Base-by-base conservation (phyloP, 2,113 vertebrate genomes). In the Neodon shergylaensis region DNA sequence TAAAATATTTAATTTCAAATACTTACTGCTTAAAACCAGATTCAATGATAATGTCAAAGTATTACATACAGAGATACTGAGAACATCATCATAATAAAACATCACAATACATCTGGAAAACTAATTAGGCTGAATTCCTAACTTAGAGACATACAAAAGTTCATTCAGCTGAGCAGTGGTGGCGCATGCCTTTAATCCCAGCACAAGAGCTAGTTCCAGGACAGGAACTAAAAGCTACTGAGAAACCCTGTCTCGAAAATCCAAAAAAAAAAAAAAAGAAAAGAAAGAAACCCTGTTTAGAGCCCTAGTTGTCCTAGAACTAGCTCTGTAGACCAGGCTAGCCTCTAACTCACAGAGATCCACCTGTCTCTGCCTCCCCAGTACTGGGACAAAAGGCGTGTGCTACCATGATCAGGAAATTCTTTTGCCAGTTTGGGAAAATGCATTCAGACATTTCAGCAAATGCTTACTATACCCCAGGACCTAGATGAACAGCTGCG, bases 391-490 rank as follows among this genome's bases (percentile, higher is more conserved):
- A 39, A 73, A 39, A 39, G 70, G 36, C 3, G 17, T 73, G 19
- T 10, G n/a, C n/a, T 19, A 73, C 70, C 7, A 72, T n/a, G 36
- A 7, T 21, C 70, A 52, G 49, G 49, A 22, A 82, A 19, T 28
- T 44, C 65, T 72, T 78, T 68, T 58, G 87, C 8, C 85, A 79
- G 74, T 92, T 91, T 49, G 26, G 78, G 65, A 92, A 94, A 81
- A 88, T n/a, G 28, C 7, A n/a, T 52, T 90, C 52, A 28, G 52
- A 47, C 21, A 65, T 54, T 68, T 94, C 65, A 93, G 70, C 54
- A n/a, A 54, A 49, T 19, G 44, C 58, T n/a, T 24, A 88, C 12
- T 47, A 61, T 7, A 39, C 0, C 36, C 61, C 47, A 74, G 49
- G 74, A 74, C 78, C 12, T 5, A 6, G 26, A 42, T 33, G 63